Percentiles rank a stretch among this genome's conserved stretches.
Evolutionary conservation across 2,113 vertebrate species (phyloP).

Genomic region (Manacus vitellinus): DNA sequence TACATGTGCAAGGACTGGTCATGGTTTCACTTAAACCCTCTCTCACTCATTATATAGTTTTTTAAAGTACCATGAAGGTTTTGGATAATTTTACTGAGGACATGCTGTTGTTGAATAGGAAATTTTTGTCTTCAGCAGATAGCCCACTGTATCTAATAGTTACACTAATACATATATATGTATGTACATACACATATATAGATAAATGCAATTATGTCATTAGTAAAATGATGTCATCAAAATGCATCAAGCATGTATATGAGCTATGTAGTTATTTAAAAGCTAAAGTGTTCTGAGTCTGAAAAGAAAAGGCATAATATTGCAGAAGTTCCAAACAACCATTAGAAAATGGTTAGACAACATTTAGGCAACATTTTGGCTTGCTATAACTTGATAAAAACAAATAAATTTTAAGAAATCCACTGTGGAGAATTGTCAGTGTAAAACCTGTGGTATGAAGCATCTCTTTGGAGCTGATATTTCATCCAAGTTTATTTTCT

Average conservation of each 20-base stretch:
- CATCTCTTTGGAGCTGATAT: background rate
- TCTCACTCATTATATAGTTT: background rate
- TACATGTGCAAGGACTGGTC: background rate
- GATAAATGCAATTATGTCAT: background rate
- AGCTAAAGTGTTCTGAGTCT: background rate
- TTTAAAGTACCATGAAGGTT: background rate
- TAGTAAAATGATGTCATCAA: background rate
- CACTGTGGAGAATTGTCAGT: background rate
- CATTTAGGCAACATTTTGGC: background rate
- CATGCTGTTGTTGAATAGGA: background rate
- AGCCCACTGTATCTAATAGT: background rate
- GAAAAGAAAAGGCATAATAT: background rate
- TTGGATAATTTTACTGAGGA: background rate
- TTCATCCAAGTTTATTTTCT: conserved; percentile 29
- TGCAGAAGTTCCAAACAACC: background rate
- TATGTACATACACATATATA: background rate
- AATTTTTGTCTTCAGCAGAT: background rate
- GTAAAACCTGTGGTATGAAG: background rate
- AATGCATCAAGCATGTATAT: background rate
- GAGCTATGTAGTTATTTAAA: background rate
- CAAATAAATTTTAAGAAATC: background rate
- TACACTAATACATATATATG: background rate
- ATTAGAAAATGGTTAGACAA: background rate
- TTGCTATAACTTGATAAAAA: background rate
- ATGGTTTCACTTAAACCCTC: background rate